Conservation (phyloP, 2,888 invertebrate species). For the Lordiphosa andalusiaca region DNA sequence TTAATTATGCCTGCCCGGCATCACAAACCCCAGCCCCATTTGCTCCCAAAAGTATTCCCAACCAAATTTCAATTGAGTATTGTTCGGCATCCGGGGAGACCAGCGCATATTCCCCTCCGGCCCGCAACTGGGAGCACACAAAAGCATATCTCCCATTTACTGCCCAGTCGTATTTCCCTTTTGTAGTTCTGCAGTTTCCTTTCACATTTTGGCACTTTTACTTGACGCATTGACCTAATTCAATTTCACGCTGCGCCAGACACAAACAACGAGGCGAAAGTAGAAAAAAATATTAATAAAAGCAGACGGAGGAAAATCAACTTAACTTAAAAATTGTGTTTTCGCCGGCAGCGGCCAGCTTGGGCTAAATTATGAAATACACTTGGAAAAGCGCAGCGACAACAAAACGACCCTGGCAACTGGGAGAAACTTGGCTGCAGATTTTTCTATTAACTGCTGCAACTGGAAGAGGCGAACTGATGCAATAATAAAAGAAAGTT, state of each 20-base stretch:
- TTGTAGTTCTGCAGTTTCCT: slow-evolving; percentile 33
- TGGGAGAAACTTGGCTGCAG: slow-evolving; percentile 43
- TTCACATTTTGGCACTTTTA: slow-evolving; percentile 59
- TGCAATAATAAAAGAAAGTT: slow-evolving; percentile 63
- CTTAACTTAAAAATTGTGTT: slow-evolving; percentile 60
- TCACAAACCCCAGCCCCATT: too few species aligned
- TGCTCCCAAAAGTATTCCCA: too few species aligned
- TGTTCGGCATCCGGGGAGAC: too few species aligned
- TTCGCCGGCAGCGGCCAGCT: slow-evolving; percentile 1
- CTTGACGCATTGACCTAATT: slow-evolving; percentile 68
- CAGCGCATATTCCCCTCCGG: too few species aligned
- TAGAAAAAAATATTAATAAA: slow-evolving; percentile 11
- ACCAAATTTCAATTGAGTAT: too few species aligned
- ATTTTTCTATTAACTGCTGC: slow-evolving; percentile 69
- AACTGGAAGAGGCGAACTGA: slow-evolving; percentile 42
- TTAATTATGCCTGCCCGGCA: too few species aligned
- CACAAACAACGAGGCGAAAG: slow-evolving; percentile 26
- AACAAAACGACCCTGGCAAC: slow-evolving; percentile 4
- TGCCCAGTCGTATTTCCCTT: slow-evolving; percentile 30
- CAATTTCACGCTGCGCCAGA: slow-evolving; percentile 65
- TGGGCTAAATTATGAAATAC: slow-evolving; percentile 11
- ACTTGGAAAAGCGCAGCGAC: slow-evolving; percentile 1
- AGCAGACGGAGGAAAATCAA: slow-evolving; percentile 47
- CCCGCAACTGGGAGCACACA: slow-evolving; percentile 2
- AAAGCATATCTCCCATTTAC: slow-evolving; percentile 49